Percentiles rank a stretch among this genome's conserved stretches.
These are phyloP conservation scores for Drosophila ananassae DNA, from an alignment of 1,140 invertebrate species.

Conservation along the genomic window DNA sequence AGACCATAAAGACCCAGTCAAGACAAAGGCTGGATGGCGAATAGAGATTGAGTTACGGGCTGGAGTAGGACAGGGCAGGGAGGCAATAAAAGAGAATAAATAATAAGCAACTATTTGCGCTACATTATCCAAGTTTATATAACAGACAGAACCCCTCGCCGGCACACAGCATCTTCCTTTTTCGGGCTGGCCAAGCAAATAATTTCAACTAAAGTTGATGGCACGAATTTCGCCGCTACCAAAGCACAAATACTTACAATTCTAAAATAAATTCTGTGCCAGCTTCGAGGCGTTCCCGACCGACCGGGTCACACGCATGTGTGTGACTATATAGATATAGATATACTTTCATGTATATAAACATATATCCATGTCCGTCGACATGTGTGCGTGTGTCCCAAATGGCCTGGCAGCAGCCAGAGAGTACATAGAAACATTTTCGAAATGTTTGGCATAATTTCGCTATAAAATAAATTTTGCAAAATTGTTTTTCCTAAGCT, in stretches of 20 bases:
- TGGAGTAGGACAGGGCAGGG: background rate
- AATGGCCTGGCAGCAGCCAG: slow-evolving; percentile 54
- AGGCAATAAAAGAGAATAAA: slow-evolving; percentile 72
- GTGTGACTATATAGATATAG: slow-evolving; percentile 9
- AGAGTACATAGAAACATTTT: slow-evolving; percentile 80
- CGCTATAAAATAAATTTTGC: slow-evolving; percentile 83
- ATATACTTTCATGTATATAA: slow-evolving; percentile 12
- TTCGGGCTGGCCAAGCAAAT: slow-evolving; percentile 62
- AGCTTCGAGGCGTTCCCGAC: slow-evolving; percentile 41
- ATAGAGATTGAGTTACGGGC: background rate
- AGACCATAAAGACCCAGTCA: slow-evolving; percentile 43
- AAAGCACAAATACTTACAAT: slow-evolving; percentile 75
- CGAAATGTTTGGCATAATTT: slow-evolving; percentile 82
- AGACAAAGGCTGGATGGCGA: slow-evolving; percentile 8
- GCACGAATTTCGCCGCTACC: slow-evolving; percentile 66
- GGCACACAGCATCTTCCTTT: background rate
- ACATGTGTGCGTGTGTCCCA: slow-evolving; percentile 31
- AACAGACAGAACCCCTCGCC: slow-evolving; percentile 42
- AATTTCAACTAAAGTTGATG: slow-evolving; percentile 76
- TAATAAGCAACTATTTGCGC: slow-evolving; percentile 81
- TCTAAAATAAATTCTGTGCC: slow-evolving; percentile 77
- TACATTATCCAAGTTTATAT: slow-evolving; percentile 80
- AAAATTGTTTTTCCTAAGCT: slow-evolving; percentile 83
- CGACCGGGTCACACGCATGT: slow-evolving; percentile 39
- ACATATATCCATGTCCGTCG: slow-evolving; percentile 17